Percentiles rank a stretch among this genome's conserved stretches.
These are phyloP conservation scores for Elephantulus edwardii DNA, from an alignment of 2,113 vertebrate genomes.

Conservation along the genomic window DNA sequence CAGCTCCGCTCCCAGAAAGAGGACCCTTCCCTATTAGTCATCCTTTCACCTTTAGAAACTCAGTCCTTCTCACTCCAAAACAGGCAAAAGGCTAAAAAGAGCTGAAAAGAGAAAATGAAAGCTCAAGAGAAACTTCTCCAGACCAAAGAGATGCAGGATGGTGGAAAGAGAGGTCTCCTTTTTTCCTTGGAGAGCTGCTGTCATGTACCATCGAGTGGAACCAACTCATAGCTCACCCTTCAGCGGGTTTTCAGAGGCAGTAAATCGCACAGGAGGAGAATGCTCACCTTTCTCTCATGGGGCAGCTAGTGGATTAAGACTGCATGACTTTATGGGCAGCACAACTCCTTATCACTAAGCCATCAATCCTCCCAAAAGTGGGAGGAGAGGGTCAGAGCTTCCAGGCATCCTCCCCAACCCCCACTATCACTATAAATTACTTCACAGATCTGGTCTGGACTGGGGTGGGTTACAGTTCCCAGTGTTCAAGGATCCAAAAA, in stretches of 20 bases:
- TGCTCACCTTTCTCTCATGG: no score
- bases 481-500: neutral
- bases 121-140: conserved; percentile 27
- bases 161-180: neutral
- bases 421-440: neutral
- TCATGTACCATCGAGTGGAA: no score
- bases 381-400: neutral
- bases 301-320: no score
- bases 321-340: no score
- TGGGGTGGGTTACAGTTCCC: neutral
- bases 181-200: neutral
- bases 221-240: no score
- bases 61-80: conserved; percentile 29
- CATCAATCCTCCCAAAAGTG: neutral
- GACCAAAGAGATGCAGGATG: neutral
- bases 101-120: neutral
- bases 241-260: no score
- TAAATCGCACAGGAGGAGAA: no score
- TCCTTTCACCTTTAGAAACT: neutral
- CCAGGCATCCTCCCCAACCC: neutral
- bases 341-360: no score
- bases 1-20: neutral
- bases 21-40: neutral
- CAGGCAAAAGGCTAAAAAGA: neutral
- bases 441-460: neutral